phyloP scores from a whole-genome alignment of 2,797 vertebrate genomes.

The Amblyraja radiata region DNA sequence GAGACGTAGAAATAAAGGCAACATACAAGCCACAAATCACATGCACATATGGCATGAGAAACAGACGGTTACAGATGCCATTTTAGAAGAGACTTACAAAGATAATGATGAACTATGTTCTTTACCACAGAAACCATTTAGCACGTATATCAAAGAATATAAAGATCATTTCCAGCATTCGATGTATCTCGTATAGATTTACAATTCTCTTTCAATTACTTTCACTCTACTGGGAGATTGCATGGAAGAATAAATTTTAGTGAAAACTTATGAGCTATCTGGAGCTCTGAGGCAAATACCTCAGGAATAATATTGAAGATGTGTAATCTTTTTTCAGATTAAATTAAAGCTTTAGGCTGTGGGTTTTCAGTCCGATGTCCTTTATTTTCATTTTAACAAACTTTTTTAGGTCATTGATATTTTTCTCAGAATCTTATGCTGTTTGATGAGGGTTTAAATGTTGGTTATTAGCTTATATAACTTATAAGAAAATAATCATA shows the following conservation, averaged over 20 bases:
- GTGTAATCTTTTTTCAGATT: neutral
- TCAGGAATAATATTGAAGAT: conserved; percentile 13
- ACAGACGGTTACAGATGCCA: neutral
- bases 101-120: neutral
- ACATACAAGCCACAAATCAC: neutral
- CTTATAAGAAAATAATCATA: neutral
- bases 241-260: neutral
- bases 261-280: conserved; percentile 4
- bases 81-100: neutral
- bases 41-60: neutral
- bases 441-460: neutral
- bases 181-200: neutral
- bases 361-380: neutral
- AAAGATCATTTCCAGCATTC: neutral
- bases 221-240: conserved; percentile 6
- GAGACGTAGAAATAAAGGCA: neutral
- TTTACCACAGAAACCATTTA: neutral
- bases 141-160: neutral
- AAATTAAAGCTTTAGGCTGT: neutral
- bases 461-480: neutral
- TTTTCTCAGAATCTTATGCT: neutral
- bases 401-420: neutral
- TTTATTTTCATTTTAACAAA: neutral
- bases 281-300: conserved; percentile 12
- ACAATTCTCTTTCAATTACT: conserved; percentile 20